Percentiles rank a stretch among this genome's conserved stretches.
phyloP scores from a whole-genome alignment of 2,113 vertebrate genomes.

The Dolichallabes microphthalmus region DNA sequence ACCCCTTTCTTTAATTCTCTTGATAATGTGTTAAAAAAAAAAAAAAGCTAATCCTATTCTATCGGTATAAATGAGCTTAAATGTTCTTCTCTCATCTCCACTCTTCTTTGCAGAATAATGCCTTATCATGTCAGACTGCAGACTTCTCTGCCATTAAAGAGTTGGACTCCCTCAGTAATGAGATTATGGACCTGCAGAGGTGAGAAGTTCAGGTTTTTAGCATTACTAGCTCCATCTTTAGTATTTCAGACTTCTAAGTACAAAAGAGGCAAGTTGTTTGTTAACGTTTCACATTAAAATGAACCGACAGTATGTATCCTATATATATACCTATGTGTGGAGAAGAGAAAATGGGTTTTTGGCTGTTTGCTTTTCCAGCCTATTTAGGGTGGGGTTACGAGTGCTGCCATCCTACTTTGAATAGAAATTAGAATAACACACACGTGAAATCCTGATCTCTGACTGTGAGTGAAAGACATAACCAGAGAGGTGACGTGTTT shows the following conservation, averaged over 20 bases:
- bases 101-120: constrained; percentile 69
- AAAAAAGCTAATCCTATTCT: not conserved
- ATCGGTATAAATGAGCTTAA: not conserved
- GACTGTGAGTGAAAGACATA: not conserved
- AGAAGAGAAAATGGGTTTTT: not conserved
- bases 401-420: constrained; percentile 20
- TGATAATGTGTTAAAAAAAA: not conserved
- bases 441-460: not conserved
- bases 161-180: constrained; percentile 93
- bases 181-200: constrained; percentile 96
- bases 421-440: constrained; percentile 14
- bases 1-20: not conserved
- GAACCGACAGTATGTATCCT: too few species aligned
- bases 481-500: not conserved
- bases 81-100: not conserved
- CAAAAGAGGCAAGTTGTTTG: not conserved
- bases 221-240: not conserved
- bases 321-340: not conserved
- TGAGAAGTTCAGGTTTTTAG: constrained; percentile 62
- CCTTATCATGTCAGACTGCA: constrained; percentile 77
- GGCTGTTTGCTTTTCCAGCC: not conserved
- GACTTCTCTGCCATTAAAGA: constrained; percentile 99
- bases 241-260: not conserved
- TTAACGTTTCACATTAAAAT: not conserved
- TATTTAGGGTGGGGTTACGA: constrained; percentile 1